Evolutionary conservation across 2,888 invertebrate genomes (phyloP).

Genomic region (Branchellion lobata): DNA sequence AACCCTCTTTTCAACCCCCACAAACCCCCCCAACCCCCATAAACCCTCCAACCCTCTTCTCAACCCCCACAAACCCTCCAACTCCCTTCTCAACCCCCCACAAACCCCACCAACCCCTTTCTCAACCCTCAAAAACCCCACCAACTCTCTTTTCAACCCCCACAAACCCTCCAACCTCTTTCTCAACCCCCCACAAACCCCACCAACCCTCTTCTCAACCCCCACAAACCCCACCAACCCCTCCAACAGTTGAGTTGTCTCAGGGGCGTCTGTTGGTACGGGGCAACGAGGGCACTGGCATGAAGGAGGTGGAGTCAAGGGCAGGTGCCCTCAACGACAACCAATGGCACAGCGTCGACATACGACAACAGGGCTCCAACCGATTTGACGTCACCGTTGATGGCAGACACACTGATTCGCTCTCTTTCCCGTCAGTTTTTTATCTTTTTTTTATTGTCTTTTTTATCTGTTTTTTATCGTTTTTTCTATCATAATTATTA

Average conservation of each 20-base stretch:
- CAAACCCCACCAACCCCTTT: too few species aligned
- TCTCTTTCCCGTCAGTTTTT: slow-evolving; percentile 20
- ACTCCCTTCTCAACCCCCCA: not conserved
- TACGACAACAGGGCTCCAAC: slow-evolving; percentile 43
- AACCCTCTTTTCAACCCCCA: too few species aligned
- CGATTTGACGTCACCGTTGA: slow-evolving; percentile 42
- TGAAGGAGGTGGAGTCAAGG: slow-evolving; percentile 24
- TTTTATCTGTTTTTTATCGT: not conserved
- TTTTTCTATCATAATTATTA: not conserved
- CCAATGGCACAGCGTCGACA: slow-evolving; percentile 48
- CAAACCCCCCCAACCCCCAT: too few species aligned
- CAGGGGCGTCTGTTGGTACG: slow-evolving; percentile 56
- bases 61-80: too few species aligned
- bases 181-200: not conserved
- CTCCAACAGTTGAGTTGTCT: slow-evolving; percentile 51
- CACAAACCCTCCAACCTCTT: not conserved
- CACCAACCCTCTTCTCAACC: too few species aligned
- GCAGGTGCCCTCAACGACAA: slow-evolving; percentile 41
- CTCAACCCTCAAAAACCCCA: not conserved
- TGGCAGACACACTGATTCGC: not conserved
- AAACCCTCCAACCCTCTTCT: too few species aligned
- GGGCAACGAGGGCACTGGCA: slow-evolving; percentile 55
- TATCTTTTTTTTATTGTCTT: not conserved
- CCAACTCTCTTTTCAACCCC: not conserved
- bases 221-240: not conserved